Evolutionary conservation across 2,888 invertebrate genomes (phyloP), one percentile per base, ranked within the genome.

Genomic region (Nudaria mundana): DNA sequence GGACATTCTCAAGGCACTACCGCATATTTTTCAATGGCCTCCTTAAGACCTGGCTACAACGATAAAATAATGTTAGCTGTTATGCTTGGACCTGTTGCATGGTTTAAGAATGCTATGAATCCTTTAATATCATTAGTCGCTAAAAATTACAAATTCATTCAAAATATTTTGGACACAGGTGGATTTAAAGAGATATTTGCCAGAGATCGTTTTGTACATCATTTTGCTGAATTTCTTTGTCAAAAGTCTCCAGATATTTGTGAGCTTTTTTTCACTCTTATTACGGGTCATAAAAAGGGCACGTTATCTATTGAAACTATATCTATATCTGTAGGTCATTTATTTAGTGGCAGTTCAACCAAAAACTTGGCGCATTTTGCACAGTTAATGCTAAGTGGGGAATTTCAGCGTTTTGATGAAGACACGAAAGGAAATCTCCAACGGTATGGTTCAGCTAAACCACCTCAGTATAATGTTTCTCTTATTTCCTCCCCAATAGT

Each of bases 1-100:
- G 95, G 94, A 1, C 94, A 94, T 66, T 95, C 94, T 5, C 91
- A 90, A 73, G 95, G 95, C 13, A 91, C 91, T 0, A 91, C 92
- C 0, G 62, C 78, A 25, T 91, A 90, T 55, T 92, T 86, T 48
- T 90, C 90, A 0, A 85, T 91, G 82, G 69, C 79, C 2, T 87
- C 91, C 0, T 66, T 85, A 23, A 72, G 66, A 16, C 91, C 92
- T 0, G 89, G 91, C 38, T 92, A 92, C 57, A 92, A 92, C 59
- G 58, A 76, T 0, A 92, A 92, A 69, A 77, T 93, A 7, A 76
- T 75, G 23, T 63, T 90, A 0, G 84, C 90, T 41, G 76, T 90
- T 30, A 87, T 90, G 2, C 28, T 82, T 10, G 80, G 75, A 8
- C 82, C 81, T 2, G 61, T 78, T 10, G 92, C 92, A 1, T 92